Evolutionary conservation across 2,888 invertebrate species (phyloP).

Genomic region (Ophion ellenae): DNA sequence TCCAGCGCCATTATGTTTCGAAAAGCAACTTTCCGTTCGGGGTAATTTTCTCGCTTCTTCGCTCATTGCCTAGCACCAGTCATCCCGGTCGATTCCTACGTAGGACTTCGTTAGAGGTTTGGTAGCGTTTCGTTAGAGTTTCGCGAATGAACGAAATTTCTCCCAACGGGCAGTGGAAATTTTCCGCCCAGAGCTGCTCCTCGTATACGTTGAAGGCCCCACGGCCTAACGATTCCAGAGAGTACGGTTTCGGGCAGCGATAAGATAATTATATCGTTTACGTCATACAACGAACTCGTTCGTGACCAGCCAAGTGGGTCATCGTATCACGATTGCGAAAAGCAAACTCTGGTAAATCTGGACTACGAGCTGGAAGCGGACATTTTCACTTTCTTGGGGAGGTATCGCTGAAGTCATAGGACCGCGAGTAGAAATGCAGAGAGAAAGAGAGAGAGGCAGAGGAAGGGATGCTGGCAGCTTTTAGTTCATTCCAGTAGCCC

Average conservation of each 20-base stretch:
- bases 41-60: slow-evolving; percentile 59
- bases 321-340: slow-evolving; percentile 7
- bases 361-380: not conserved
- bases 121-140: slow-evolving; percentile 40
- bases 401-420: slow-evolving; percentile 17
- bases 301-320: slow-evolving; percentile 26
- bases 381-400: not conserved
- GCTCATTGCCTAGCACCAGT: slow-evolving; percentile 30
- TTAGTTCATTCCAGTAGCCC: slow-evolving; percentile 51
- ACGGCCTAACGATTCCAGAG: not conserved
- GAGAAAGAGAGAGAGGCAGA: not conserved
- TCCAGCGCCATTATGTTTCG: slow-evolving; percentile 16
- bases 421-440: slow-evolving; percentile 15
- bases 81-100: slow-evolving; percentile 30
- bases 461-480: slow-evolving; percentile 31
- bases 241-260: not conserved
- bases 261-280: slow-evolving; percentile 15
- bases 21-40: slow-evolving; percentile 42
- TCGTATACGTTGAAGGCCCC: not conserved
- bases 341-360: slow-evolving; percentile 32
- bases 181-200: slow-evolving; percentile 5
- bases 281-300: slow-evolving; percentile 1
- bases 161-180: slow-evolving; percentile 28
- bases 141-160: slow-evolving; percentile 45
- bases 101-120: slow-evolving; percentile 52